A percentile compares a stretch with the other conserved stretches of the same genome.
phyloP scores from a whole-genome alignment of 1,140 invertebrate genomes.

The Chironomus tepperi region DNA sequence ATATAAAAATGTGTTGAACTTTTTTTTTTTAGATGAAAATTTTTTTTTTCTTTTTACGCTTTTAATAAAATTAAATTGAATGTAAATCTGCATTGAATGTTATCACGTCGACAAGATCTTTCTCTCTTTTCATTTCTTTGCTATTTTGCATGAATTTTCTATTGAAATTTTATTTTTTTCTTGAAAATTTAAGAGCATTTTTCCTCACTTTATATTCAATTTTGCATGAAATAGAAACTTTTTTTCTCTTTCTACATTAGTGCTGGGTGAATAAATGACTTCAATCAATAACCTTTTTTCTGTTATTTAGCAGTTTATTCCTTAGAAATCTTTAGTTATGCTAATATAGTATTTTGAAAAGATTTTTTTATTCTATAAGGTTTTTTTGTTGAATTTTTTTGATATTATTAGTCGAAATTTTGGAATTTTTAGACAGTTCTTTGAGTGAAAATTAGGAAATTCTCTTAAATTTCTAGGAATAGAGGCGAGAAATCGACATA shows the following conservation, averaged over 20 bases:
- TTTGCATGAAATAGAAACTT: not conserved
- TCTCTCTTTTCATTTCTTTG: not conserved
- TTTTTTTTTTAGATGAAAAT: no score
- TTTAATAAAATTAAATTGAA: constrained; percentile 15
- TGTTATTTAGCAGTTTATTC: not conserved
- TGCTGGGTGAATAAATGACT: not conserved
- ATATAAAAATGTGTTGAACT: no score
- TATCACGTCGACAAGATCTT: constrained; percentile 1
- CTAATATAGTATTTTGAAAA: no score
- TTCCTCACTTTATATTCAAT: not conserved
- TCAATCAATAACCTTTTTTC: not conserved
- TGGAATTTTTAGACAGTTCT: no score
- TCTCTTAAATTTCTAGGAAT: no score
- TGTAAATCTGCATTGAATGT: constrained; percentile 5
- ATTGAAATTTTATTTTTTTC: not conserved
- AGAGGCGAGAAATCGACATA: no score
- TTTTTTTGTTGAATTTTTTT: no score
- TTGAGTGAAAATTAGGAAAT: no score
- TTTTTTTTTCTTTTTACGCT: not conserved
- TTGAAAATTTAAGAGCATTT: not conserved
- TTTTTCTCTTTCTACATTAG: not conserved
- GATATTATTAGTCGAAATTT: no score
- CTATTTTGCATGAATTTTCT: not conserved
- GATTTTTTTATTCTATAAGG: no score
- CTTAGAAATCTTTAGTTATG: no score